A percentile compares a stretch with the other conserved stretches of the same genome.
Conservation (phyloP, 2,888 invertebrate species). For the Bellardia pandia region DNA sequence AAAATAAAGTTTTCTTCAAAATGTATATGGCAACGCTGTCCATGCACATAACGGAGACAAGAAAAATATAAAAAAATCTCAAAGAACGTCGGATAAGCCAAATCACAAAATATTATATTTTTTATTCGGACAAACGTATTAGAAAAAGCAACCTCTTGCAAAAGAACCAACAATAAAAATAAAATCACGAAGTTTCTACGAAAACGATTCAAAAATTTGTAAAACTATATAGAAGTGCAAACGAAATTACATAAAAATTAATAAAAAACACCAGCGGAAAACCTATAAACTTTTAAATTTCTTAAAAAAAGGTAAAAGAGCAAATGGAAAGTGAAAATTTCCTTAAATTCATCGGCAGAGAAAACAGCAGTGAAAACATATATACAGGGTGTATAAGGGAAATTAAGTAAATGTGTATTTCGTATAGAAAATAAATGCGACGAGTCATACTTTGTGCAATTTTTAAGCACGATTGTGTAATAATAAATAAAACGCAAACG, state of each 20-base stretch:
- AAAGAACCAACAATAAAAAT: slow-evolving; percentile 24
- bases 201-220: slow-evolving; percentile 43
- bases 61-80: neutral
- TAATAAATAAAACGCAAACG: slow-evolving; percentile 36
- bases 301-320: slow-evolving; percentile 31
- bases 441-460: slow-evolving; percentile 63
- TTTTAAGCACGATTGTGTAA: slow-evolving; percentile 67
- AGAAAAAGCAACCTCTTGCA: slow-evolving; percentile 40
- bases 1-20: too few relatives aligned
- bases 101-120: slow-evolving; percentile 26
- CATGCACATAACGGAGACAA: neutral
- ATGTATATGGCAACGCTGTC: neutral
- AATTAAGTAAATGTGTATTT: neutral
- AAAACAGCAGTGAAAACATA: neutral
- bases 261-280: slow-evolving; percentile 2
- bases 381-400: slow-evolving; percentile 46
- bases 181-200: slow-evolving; percentile 57
- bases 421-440: slow-evolving; percentile 5
- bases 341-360: neutral
- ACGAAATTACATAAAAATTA: slow-evolving; percentile 53
- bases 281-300: slow-evolving; percentile 18
- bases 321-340: slow-evolving; percentile 28
- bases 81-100: slow-evolving; percentile 28
- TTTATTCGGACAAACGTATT: slow-evolving; percentile 58
- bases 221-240: slow-evolving; percentile 31